These are phyloP conservation scores for Hyalella azteca DNA, from an alignment of 2,888 invertebrate species.

Conservation along the genomic window DNA sequence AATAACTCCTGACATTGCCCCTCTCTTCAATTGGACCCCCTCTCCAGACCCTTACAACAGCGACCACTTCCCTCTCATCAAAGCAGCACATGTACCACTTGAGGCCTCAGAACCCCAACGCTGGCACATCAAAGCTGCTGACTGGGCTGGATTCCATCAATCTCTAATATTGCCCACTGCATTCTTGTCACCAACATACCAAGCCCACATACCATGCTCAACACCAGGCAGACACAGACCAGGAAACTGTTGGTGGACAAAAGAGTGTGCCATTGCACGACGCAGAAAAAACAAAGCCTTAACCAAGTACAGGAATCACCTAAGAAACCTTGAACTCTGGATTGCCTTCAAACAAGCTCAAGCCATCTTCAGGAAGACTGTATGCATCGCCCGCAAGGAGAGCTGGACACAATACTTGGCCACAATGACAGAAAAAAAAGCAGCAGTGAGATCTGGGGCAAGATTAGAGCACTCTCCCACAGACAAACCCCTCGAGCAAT, in stretches of 20 bases:
- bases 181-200: neutral
- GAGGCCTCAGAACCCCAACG: neutral
- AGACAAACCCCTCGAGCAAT: neutral
- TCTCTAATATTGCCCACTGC: neutral
- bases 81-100: neutral
- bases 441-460: neutral
- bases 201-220: neutral
- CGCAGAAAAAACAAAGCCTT: neutral
- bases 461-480: neutral
- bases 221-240: neutral
- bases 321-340: neutral
- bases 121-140: neutral
- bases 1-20: neutral
- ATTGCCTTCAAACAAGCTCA: neutral
- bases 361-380: neutral
- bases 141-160: neutral
- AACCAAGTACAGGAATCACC: neutral
- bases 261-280: neutral
- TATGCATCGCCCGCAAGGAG: neutral
- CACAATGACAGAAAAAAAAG: neutral
- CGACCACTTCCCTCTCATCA: conserved; percentile 6
- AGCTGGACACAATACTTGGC: neutral
- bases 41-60: neutral
- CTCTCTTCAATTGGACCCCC: neutral
- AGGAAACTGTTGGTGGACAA: neutral